Evolutionary conservation across 2,888 invertebrate species (phyloP).

Genomic region (Protula sp.): DNA sequence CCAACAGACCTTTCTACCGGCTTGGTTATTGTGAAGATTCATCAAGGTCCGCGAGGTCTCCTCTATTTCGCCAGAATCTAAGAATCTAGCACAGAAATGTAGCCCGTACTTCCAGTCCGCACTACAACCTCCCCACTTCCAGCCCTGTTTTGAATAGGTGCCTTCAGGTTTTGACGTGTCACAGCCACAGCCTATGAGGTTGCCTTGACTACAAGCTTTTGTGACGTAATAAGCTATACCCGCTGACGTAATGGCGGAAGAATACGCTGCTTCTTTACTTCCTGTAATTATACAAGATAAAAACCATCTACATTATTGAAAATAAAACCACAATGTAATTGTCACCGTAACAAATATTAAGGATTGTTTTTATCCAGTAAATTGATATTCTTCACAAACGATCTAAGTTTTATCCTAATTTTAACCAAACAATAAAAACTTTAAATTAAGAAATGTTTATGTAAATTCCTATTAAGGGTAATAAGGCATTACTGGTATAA

Average conservation of each 20-base stretch:
- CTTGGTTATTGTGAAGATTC: conserved; percentile 95
- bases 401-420: too few relatives aligned
- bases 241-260: conserved; percentile 87
- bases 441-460: too few relatives aligned
- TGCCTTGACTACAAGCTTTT: conserved; percentile 81
- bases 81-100: conserved; percentile 78
- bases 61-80: conserved; percentile 78
- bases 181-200: conserved; percentile 60
- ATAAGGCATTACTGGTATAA: too few relatives aligned
- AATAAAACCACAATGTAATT: too few relatives aligned
- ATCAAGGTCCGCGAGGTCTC: conserved; percentile 84
- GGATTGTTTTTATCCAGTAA: too few relatives aligned
- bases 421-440: too few relatives aligned
- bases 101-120: conserved; percentile 69
- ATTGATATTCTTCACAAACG: too few relatives aligned
- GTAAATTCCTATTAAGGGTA: too few relatives aligned
- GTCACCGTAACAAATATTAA: too few relatives aligned
- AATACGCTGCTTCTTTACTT: conserved; percentile 86
- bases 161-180: conserved; percentile 35
- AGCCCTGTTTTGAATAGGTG: conserved; percentile 54
- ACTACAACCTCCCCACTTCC: conserved; percentile 90
- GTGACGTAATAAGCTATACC: conserved; percentile 88
- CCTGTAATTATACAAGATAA: too few relatives aligned
- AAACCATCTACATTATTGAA: too few relatives aligned
- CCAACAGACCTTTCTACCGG: conserved; percentile 86